Base-by-base conservation (phyloP, 2,797 vertebrate species). In the Enteromius radiatus region DNA sequence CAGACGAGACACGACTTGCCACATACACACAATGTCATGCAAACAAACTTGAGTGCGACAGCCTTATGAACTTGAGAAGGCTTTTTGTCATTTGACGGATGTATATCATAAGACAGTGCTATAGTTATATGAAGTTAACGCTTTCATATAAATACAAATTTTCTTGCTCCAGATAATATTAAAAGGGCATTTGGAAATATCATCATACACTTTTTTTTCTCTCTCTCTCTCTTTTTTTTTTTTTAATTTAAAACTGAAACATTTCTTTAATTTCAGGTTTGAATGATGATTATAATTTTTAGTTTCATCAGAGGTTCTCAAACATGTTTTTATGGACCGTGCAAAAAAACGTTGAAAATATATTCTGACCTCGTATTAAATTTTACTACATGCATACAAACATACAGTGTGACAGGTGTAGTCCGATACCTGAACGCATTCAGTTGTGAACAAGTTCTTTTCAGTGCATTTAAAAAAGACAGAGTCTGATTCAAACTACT, bases 1-100 rank as follows among this genome's bases (percentile, higher is more conserved):
- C 45, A 64, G 69, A 28, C 47, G 26, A 56, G 80, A 82, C 63
- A 67, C 33, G 45, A 67, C 61, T n/a, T 76, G 70, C 19, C 47
- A 76, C 23, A 47, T 26, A 45, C 6, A 81, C 43, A 56, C 33
- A 56, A 28, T n/a, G n/a, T 21, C 38, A 21, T 3, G 17, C 28
- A 64, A 15, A 73, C 41, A 49, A 43, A 80, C 52, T 23, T 70
- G 17, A 61, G 12, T 31, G 23, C 15, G 23, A 67, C 9, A 43
- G 17, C 15, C 15, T 54, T 10, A 5, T 38, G 49, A 26, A 43
- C 64, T 11, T 38, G 17, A 9, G 26, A 47, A 11, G 31, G 3
- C 26, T 54, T 36, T 65, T 23, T 64, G 56, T n/a, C 23, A 14
- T 15, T 23, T 61, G 38, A 61, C 2, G 38, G 1, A 1, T 33